Conservation (phyloP, 2,888 invertebrate genomes). For the Corbicula japonica region DNA sequence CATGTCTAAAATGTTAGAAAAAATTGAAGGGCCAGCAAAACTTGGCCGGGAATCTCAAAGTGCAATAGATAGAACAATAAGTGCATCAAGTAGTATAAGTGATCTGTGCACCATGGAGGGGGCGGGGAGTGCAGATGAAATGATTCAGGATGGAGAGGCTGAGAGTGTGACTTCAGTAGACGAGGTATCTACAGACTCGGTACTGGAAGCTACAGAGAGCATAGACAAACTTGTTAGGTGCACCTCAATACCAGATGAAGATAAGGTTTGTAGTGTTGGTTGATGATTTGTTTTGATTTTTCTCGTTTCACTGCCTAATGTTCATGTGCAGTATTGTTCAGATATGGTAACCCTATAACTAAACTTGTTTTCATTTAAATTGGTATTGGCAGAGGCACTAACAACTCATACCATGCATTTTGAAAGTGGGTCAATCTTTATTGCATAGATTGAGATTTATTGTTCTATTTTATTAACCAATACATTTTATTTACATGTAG, state of each 20-base stretch:
- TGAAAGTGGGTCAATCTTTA: too few relatives aligned
- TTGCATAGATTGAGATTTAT: not conserved
- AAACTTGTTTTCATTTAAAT: too few relatives aligned
- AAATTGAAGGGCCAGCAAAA: conserved; percentile 57
- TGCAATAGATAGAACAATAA: conserved; percentile 69
- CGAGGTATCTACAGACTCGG: conserved; percentile 78
- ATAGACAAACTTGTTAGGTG: conserved; percentile 44
- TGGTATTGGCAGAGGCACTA: too few relatives aligned
- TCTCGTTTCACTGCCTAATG: too few relatives aligned
- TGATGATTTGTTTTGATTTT: too few relatives aligned
- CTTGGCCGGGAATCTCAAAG: conserved; percentile 46
- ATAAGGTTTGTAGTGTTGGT: conserved; percentile 12
- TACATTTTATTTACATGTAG: too few relatives aligned
- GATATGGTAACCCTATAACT: too few relatives aligned
- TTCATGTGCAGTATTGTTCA: too few relatives aligned
- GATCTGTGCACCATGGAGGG: conserved; percentile 75
- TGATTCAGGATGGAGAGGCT: conserved; percentile 60
- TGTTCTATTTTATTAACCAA: too few relatives aligned
- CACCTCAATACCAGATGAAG: conserved; percentile 53
- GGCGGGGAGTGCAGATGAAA: conserved; percentile 50
- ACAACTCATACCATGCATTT: too few relatives aligned
- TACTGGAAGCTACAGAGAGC: conserved; percentile 70
- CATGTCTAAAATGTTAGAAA: conserved; percentile 66
- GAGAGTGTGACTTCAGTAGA: conserved; percentile 65
- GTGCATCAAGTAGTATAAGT: conserved; percentile 80